Evolutionary conservation across 1,140 invertebrate genomes (phyloP).

Genomic region (Batillaria attramentaria): DNA sequence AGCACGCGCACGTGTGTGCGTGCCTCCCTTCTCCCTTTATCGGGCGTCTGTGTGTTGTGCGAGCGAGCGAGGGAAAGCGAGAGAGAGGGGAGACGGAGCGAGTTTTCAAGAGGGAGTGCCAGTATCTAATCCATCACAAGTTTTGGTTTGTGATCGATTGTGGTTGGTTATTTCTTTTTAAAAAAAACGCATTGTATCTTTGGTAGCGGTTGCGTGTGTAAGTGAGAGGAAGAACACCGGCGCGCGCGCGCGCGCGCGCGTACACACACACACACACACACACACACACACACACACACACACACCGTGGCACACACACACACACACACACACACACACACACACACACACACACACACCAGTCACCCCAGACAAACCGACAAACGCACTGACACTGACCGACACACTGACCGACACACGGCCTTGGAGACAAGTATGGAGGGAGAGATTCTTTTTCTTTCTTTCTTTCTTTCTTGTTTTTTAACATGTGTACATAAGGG

Average conservation of each 20-base stretch:
- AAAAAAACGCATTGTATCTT: neutral
- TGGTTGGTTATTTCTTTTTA: neutral
- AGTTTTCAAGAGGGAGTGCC: too few species aligned
- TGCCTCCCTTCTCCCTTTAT: too few species aligned
- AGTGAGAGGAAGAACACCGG: neutral
- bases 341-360: conserved; percentile 16
- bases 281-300: conserved; percentile 16
- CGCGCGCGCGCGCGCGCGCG: neutral
- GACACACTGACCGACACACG: too few species aligned
- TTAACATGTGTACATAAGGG: too few species aligned
- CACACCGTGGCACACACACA: conserved; percentile 8
- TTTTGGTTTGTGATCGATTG: neutral
- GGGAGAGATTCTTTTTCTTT: too few species aligned
- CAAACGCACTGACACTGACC: neutral
- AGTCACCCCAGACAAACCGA: neutral
- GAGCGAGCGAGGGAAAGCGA: too few species aligned
- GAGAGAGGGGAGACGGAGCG: too few species aligned
- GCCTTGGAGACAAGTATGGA: too few species aligned
- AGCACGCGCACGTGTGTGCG: too few species aligned
- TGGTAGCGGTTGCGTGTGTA: neutral
- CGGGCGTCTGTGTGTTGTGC: too few species aligned
- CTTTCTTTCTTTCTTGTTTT: too few species aligned
- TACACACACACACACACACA: conserved; percentile 16
- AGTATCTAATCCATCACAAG: too few species aligned
- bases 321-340: conserved; percentile 24